These are phyloP conservation scores for Atta colombica DNA, from an alignment of 1,140 invertebrate genomes.

Conservation along the genomic window DNA sequence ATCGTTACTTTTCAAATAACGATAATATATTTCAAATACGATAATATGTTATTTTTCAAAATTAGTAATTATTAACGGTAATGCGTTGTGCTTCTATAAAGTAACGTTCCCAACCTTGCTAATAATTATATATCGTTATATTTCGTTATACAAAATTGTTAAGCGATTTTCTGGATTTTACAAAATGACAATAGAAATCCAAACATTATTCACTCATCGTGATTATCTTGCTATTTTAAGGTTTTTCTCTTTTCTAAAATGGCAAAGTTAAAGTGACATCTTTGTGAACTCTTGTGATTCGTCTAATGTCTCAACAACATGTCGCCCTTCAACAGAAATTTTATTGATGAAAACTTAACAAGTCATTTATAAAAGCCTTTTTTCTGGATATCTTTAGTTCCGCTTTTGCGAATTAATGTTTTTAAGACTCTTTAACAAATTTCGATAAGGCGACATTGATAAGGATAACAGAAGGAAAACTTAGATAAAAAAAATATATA, in stretches of 20 bases:
- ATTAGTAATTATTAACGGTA: no score
- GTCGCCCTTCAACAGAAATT: conserved; percentile 48
- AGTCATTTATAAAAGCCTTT: conserved; percentile 51
- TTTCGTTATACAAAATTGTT: no score
- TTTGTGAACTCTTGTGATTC: conserved; percentile 29
- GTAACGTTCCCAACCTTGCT: no score
- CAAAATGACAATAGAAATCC: no score
- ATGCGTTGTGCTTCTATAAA: no score
- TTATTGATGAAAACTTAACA: conserved; percentile 55
- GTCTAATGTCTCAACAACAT: conserved; percentile 40
- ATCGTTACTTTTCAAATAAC: no score
- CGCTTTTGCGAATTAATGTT: conserved; percentile 35
- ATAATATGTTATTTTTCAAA: no score
- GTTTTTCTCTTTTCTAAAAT: conserved; percentile 24
- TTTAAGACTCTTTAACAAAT: conserved; percentile 9
- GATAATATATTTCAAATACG: no score
- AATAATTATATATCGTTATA: no score
- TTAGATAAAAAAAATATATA: no score
- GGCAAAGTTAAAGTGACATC: conserved; percentile 22
- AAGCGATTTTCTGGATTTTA: no score
- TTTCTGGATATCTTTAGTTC: background rate
- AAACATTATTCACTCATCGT: no score
- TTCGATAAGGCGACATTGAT: background rate
- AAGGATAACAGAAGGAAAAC: background rate
- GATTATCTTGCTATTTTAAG: background rate